phyloP scores from a whole-genome alignment of 2,797 vertebrate genomes.

The Delichon dasypus region DNA sequence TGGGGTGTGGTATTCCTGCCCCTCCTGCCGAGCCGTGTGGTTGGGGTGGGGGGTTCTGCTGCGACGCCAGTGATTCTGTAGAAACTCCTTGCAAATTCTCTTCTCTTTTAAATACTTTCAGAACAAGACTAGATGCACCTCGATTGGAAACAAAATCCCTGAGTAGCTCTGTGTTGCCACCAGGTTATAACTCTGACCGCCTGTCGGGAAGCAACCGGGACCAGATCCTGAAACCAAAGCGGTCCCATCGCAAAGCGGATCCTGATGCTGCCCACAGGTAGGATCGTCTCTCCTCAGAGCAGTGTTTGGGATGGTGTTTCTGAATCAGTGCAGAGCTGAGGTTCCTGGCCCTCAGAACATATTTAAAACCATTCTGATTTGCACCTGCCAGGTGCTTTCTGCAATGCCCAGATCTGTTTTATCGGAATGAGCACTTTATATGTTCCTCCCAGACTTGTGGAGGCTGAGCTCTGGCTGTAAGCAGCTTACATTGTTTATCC shows the following conservation, averaged over 20 bases:
- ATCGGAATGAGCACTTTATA: neutral
- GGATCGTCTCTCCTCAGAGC: neutral
- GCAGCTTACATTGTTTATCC: slow-evolving; percentile 67
- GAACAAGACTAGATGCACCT: slow-evolving; percentile 94
- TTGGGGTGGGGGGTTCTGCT: neutral
- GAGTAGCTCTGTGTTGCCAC: slow-evolving; percentile 78
- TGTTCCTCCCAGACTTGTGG: slow-evolving; percentile 2
- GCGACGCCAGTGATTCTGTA: neutral
- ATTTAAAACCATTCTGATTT: neutral
- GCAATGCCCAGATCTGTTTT: neutral
- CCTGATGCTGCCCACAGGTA: slow-evolving; percentile 96
- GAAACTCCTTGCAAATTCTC: slow-evolving; percentile 23
- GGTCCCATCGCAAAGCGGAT: slow-evolving; percentile 93
- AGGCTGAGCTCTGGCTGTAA: slow-evolving; percentile 52
- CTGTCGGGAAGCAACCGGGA: slow-evolving; percentile 79
- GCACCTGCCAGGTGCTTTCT: neutral
- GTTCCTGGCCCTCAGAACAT: neutral
- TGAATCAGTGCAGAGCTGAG: neutral
- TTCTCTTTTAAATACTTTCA: slow-evolving; percentile 68
- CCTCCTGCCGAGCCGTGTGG: neutral
- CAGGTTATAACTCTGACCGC: slow-evolving; percentile 80
- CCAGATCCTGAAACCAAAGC: slow-evolving; percentile 88
- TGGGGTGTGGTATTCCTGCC: neutral
- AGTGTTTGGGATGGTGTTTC: neutral
- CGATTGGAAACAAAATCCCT: slow-evolving; percentile 86